Conservation (phyloP, 2,797 vertebrate species). For the Falco naumanni region DNA sequence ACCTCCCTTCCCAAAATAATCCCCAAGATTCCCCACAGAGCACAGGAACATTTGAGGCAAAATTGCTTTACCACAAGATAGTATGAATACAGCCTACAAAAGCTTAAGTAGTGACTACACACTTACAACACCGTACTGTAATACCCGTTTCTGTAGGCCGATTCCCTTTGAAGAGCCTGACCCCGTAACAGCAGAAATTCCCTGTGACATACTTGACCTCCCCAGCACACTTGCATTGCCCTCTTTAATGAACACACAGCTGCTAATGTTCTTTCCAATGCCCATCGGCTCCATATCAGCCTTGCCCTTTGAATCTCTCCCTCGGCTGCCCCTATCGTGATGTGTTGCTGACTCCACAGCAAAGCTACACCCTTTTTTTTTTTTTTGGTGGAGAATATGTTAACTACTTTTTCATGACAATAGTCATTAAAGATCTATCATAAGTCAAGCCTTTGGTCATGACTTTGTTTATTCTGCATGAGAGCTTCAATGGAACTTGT, state of each 20-base stretch:
- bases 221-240: neutral
- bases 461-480: constrained; percentile 58
- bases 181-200: neutral
- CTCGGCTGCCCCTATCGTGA: neutral
- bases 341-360: constrained; percentile 26
- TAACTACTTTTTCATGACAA: constrained; percentile 68
- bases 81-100: neutral
- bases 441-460: constrained; percentile 37
- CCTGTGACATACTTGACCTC: neutral
- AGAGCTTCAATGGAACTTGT: constrained; percentile 51
- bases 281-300: neutral
- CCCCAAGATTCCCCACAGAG: neutral
- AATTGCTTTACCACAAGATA: neutral
- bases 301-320: neutral
- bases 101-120: neutral
- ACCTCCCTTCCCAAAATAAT: neutral
- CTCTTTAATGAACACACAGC: neutral
- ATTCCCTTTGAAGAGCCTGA: neutral
- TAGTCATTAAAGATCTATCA: constrained; percentile 71
- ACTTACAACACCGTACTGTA: neutral
- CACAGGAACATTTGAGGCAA: neutral
- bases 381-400: neutral
- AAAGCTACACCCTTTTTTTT: constrained; percentile 17
- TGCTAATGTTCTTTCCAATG: neutral
- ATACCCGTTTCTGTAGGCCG: neutral